A percentile compares a stretch with the other conserved stretches of the same genome.
Evolutionary conservation across 1,140 invertebrate genomes (phyloP).

Genomic region (Hycleus cichorii): DNA sequence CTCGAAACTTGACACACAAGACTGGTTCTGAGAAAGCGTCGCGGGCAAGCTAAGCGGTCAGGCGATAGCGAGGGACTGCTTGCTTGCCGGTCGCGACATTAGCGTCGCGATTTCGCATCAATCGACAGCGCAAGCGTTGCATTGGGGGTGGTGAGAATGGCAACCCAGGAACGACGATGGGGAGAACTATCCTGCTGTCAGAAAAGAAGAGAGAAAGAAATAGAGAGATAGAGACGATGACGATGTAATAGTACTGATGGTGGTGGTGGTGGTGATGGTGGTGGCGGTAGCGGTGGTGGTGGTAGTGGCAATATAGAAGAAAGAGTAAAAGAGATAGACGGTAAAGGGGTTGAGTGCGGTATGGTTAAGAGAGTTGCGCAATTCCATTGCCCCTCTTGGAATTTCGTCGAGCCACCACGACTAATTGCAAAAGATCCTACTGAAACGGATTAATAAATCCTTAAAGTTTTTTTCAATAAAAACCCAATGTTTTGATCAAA

Average conservation of each 20-base stretch:
- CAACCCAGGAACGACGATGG: too few species aligned
- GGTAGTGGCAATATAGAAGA: background rate
- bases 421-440: constrained; percentile 23
- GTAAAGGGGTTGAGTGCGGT: background rate
- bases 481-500: too few species aligned
- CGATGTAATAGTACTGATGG: too few species aligned
- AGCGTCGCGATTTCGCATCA: constrained; percentile 26
- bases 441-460: constrained; percentile 2
- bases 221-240: too few species aligned
- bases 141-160: background rate
- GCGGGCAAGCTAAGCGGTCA: constrained; percentile 43
- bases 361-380: constrained; percentile 21
- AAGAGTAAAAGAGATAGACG: background rate
- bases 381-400: constrained; percentile 21
- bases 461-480: too few species aligned
- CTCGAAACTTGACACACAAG: constrained; percentile 41
- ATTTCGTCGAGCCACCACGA: constrained; percentile 11
- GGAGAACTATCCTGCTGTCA: too few species aligned
- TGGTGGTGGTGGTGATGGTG: too few species aligned
- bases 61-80: constrained; percentile 42
- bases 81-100: constrained; percentile 19
- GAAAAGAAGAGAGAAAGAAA: too few species aligned
- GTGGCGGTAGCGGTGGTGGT: too few species aligned
- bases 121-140: constrained; percentile 13
- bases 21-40: constrained; percentile 39